Evolutionary conservation across 2,888 invertebrate genomes (phyloP), one percentile per base, ranked within the genome.

Genomic region (Dynastes tityus): DNA sequence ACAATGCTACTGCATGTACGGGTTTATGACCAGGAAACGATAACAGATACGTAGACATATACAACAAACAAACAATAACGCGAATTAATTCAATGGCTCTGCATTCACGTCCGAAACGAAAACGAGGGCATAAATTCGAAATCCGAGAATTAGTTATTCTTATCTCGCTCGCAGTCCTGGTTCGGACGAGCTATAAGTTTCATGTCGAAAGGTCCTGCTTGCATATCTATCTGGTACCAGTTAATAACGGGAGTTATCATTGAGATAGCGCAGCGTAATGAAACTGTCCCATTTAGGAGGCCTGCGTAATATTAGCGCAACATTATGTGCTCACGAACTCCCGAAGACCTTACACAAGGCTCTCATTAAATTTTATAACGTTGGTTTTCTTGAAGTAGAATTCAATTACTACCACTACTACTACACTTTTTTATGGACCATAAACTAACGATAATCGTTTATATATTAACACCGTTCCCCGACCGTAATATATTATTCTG

Each of bases 161-260:
- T 71, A 71, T 71, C 71, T 71, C 40, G 53, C 51, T 58, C 11
- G 37, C 58, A 71, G 71, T 71, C 16, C 71, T 27, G 58, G 49
- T 71, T 71, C 49, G 77, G 63, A 58, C 70, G 71, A 77, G 68
- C 68, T 83, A 82, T 84, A 84, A 84, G 83, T 83, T 83, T 79
- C 82, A 83, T 84, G 85, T 85, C 84, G 85, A 85, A 84, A 85
- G 85, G 85, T 84, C 85, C 81, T 3, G 27, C 29, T 11, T 61
- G 84, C 84, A 84, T 85, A 86, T 86, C 86, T 85, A 85, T 85
- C 85, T 84, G 77, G 53, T 55, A 45, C 45, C 61, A 85, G 85
- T 85, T 85, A 85, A 86, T 85, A 85, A 86, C 86, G 83, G 53
- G 80, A 85, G 85, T 86, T 86, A 86, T 85, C 86, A 85, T 85